Base-by-base conservation (phyloP, 1,140 invertebrate genomes). In the Galleria mellonella region DNA sequence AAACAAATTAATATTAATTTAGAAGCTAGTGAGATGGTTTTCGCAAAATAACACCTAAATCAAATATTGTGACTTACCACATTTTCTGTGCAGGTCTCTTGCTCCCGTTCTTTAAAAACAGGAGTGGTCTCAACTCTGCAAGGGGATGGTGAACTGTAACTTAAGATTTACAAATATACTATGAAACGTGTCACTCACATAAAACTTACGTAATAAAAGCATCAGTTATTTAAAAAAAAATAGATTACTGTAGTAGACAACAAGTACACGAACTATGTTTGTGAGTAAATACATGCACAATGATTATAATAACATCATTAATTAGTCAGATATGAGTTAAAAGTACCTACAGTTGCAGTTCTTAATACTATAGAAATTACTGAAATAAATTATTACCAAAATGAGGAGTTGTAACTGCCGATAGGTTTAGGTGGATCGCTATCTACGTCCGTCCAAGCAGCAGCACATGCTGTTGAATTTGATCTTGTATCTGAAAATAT, bases 81-180 rank as follows among this genome's bases (percentile, higher is more conserved):
- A 36, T 39, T 67, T 41, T 55, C 67, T 1, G 51, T 50, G 29
- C 55, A 55, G 14, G 40, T 57, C 11, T 72, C 65, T 32, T 38
- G 42, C 8, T 68, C 59, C 2, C 59, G 51, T 7, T 73, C 62
- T 29, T 70, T 72, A 9, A 46, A 10, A 1, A 48, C 53, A 7
- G 75, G 73, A 15, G 72, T 69, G 9, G 76, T 81, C 10, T 55
- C 67, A 14, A 68, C 69, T 76, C 79, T 81, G 62, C 68, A 83
- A 60, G 79, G 75, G 45, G 79, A 83, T 51, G 75, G 74, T 33
- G 79, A 64, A 71, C 76, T 83, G 75, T 81, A 83, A 79, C 76
- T 83, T 52, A 44, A 71, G 45, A 65, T 41, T 23, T 23, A 23
- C 17, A 23, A n/a, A 23, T 6, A 23, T 23, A 23, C 17, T 23